Conservation (phyloP, 2,888 invertebrate species). For the Drosophila barbarae region DNA sequence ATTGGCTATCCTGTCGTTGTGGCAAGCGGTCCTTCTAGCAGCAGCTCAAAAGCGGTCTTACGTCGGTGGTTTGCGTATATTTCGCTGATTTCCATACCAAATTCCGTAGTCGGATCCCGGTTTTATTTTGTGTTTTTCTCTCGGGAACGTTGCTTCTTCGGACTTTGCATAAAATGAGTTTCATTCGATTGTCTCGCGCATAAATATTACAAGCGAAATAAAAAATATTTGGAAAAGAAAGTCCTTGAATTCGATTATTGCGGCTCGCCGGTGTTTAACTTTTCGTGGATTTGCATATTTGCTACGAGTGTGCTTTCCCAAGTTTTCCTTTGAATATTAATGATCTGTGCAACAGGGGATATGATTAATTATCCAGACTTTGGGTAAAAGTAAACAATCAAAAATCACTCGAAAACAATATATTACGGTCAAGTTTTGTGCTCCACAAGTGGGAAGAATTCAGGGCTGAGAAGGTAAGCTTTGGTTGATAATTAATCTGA, state of each 20-base stretch:
- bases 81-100: constrained; percentile 12
- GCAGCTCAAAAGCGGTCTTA: neutral
- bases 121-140: constrained; percentile 10
- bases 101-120: constrained; percentile 8
- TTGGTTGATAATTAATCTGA: neutral
- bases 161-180: constrained; percentile 10
- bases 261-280: constrained; percentile 6
- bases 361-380: constrained; percentile 35
- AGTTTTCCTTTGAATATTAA: constrained; percentile 28
- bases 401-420: constrained; percentile 17
- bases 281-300: constrained; percentile 19
- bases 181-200: constrained; percentile 26
- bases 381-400: constrained; percentile 24
- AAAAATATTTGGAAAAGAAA: constrained; percentile 21
- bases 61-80: constrained; percentile 36
- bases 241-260: constrained; percentile 15
- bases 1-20: constrained; percentile 71
- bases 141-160: constrained; percentile 6
- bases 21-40: constrained; percentile 54
- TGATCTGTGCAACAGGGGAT: constrained; percentile 18
- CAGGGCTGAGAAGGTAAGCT: constrained; percentile 18
- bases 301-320: constrained; percentile 6
- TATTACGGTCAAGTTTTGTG: neutral
- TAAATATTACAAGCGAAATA: constrained; percentile 14
- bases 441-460: neutral